Percentiles rank a stretch among this genome's conserved stretches.
phyloP scores from a whole-genome alignment of 1,140 invertebrate species.

The Aphelinus atriplicis region DNA sequence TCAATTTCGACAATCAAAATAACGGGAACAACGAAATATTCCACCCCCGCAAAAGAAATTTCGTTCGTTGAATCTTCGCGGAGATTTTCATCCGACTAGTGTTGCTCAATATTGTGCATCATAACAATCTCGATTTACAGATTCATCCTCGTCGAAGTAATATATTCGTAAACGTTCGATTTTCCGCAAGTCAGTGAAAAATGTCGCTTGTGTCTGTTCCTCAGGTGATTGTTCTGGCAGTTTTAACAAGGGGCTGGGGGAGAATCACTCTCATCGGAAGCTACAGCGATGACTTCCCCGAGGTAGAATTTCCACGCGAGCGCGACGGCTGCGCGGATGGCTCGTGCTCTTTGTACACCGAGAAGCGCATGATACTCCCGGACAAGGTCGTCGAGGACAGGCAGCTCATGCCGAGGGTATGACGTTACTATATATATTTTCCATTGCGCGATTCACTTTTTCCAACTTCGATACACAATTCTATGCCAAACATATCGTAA shows the following conservation, averaged over 20 bases:
- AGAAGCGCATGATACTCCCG: slow-evolving; percentile 32
- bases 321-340: slow-evolving; percentile 35
- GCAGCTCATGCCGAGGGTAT: slow-evolving; percentile 35
- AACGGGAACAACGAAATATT: no score
- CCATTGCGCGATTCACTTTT: neutral
- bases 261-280: slow-evolving; percentile 16
- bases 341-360: slow-evolving; percentile 27
- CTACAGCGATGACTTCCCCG: slow-evolving; percentile 31
- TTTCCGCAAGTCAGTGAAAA: neutral
- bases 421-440: neutral
- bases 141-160: no score
- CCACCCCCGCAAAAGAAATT: no score
- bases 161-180: no score
- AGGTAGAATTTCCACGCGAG: slow-evolving; percentile 29
- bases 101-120: no score
- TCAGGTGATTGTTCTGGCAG: slow-evolving; percentile 16
- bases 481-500: neutral
- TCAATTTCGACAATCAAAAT: no score
- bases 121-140: no score
- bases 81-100: no score
- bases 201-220: neutral
- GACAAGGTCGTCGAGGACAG: slow-evolving; percentile 36
- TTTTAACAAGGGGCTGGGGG: slow-evolving; percentile 16
- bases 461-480: neutral
- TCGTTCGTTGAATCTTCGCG: no score